phyloP scores from a whole-genome alignment of 2,113 vertebrate species.

The Psittacus erithacus region DNA sequence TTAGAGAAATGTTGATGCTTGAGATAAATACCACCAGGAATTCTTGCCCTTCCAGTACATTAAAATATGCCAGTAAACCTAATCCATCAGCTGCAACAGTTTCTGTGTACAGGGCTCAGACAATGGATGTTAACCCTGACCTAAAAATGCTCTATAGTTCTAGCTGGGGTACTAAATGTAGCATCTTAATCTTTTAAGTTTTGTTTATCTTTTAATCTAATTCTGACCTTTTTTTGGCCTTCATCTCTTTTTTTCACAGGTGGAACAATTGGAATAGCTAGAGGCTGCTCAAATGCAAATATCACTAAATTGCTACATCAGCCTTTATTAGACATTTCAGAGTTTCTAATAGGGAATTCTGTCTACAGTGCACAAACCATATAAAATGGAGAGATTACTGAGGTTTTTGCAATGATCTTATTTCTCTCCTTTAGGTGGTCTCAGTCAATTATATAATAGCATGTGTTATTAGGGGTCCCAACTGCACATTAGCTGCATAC shows the following conservation, averaged over 20 bases:
- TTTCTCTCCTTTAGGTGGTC: slow-evolving; percentile 15
- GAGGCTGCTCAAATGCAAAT: not conserved
- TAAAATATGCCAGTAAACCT: not conserved
- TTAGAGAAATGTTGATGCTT: not conserved
- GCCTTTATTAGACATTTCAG: not conserved
- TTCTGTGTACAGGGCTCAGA: not conserved
- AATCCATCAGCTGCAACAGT: not conserved
- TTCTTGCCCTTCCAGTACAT: not conserved
- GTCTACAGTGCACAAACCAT: not conserved
- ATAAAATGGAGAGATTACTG: not conserved
- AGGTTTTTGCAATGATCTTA: not conserved
- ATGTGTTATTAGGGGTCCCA: not conserved
- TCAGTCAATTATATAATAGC: not conserved
- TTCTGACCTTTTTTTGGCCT: not conserved
- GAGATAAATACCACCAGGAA: not conserved
- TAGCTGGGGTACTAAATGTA: not conserved
- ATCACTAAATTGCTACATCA: not conserved
- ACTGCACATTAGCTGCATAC: not conserved
- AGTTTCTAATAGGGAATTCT: not conserved
- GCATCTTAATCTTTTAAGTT: not conserved
- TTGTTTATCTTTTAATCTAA: not conserved
- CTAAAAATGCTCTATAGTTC: not conserved
- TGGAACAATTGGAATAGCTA: not conserved
- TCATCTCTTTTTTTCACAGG: not conserved
- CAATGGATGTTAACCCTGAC: not conserved